Percentiles rank a stretch among this genome's conserved stretches.
phyloP scores from a whole-genome alignment of 2,113 vertebrate genomes.

The Gasterosteus aculeatus region DNA sequence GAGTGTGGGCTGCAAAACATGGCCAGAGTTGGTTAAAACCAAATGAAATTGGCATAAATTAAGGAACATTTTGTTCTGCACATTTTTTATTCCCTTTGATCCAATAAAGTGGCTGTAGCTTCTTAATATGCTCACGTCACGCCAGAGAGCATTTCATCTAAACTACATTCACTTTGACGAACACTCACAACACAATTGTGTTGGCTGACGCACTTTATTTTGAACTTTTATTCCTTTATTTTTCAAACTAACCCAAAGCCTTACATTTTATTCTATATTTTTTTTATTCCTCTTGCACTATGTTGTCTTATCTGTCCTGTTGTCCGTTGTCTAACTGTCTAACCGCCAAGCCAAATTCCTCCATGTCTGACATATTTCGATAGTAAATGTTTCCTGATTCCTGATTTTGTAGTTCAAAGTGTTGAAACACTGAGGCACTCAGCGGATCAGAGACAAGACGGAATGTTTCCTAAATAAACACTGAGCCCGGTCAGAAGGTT shows the following conservation, averaged over 20 bases:
- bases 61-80: constrained; percentile 58
- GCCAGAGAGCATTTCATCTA: constrained; percentile 8
- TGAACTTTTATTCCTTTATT: too few relatives aligned
- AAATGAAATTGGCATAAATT: constrained; percentile 44
- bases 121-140: constrained; percentile 18
- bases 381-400: too few relatives aligned
- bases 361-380: too few relatives aligned
- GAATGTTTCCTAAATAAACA: constrained; percentile 4
- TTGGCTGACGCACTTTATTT: too few relatives aligned
- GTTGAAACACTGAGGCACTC: too few relatives aligned
- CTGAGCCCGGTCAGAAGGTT: neutral
- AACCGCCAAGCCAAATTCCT: too few relatives aligned
- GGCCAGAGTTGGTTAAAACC: constrained; percentile 47
- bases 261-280: neutral
- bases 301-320: too few relatives aligned
- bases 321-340: too few relatives aligned
- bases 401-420: too few relatives aligned
- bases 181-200: too few relatives aligned
- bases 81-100: constrained; percentile 7
- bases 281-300: too few relatives aligned
- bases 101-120: constrained; percentile 27
- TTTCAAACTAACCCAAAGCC: too few relatives aligned
- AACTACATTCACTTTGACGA: neutral
- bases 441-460: neutral
- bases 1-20: constrained; percentile 59